phyloP scores from a whole-genome alignment of 1,140 invertebrate species.

The Brachionus rubens region DNA sequence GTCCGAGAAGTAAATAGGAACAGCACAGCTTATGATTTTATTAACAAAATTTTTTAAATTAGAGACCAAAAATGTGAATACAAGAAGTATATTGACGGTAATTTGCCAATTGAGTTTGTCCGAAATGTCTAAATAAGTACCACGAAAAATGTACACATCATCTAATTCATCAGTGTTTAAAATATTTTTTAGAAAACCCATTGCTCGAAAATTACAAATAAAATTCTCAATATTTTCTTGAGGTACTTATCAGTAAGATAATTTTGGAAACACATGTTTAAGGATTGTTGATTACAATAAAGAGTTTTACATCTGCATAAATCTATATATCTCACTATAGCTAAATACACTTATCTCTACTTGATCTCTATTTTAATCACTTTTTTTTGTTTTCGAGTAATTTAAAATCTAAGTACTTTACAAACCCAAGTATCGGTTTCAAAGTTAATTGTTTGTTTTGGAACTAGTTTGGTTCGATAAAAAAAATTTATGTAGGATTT shows the following conservation, averaged over 20 bases:
- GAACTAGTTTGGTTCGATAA: no score
- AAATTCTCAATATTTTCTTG: background rate
- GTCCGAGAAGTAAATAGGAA: slow-evolving; percentile 41
- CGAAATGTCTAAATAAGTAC: slow-evolving; percentile 17
- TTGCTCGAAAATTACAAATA: background rate
- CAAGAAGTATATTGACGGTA: slow-evolving; percentile 1
- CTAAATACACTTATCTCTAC: no score
- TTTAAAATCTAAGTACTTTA: no score
- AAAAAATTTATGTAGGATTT: no score
- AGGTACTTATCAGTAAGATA: background rate
- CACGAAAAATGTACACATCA: slow-evolving; percentile 24
- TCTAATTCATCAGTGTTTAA: slow-evolving; percentile 16
- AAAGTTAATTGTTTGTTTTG: no score
- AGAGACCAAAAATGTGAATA: slow-evolving; percentile 28
- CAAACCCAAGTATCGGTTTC: no score
- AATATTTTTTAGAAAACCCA: slow-evolving; percentile 20
- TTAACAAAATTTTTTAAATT: slow-evolving; percentile 34
- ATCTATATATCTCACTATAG: no score
- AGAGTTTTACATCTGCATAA: background rate
- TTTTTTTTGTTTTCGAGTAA: no score
- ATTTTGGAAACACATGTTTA: no score
- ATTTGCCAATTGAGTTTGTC: slow-evolving; percentile 46
- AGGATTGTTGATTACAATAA: no score
- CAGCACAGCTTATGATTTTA: slow-evolving; percentile 40
- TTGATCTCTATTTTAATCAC: no score